Evolutionary conservation across 2,113 vertebrate species (phyloP), one percentile per base, ranked within the genome.

Genomic region (Origma solitaria): DNA sequence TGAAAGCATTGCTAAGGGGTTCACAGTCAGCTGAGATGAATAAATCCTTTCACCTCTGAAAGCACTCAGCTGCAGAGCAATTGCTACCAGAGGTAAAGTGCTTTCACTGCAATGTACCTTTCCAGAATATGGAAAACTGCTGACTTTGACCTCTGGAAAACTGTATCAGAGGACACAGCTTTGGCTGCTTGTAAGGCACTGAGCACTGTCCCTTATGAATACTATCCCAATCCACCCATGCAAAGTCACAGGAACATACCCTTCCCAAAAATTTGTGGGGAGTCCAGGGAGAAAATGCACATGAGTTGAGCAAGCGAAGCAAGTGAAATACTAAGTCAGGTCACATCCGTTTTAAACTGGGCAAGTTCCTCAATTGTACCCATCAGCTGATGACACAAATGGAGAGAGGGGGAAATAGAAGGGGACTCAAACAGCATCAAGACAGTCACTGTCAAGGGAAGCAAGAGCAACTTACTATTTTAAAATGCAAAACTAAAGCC

Each of bases 21-120:
- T 95, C 86, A 35, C 61, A 82, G 91, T 70, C 86, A 94, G 89
- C 93, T 64, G 86, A 73, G 58, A 93, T 94, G 78, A 96, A 16
- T 61, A 66, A 95, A n/a, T 71, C 86, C 89, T 91, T 95, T 92
- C 65, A 89, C 94, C 71, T 90, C 92, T 27, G 35, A 93, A 85
- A 96, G 92, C 85, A 81, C 20, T 79, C 90, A 82, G 88, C 94
- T 85, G 88, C 94, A 80, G 75, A 90, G 82, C 70, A 75, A 93
- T 78, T 47, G 79, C 90, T 72, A 62, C 20, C 58, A 91, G 60
- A 93, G 85, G 78, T 88, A 82, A 96, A 96, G 54, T 90, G 94
- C 95, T 96, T 92, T 71, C 92, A 89, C 60, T 91, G 91, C 93
- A 86, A 37, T 86, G 53, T 89, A 84, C 94, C 89, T 94, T 79